These are phyloP conservation scores for Sisor rabdophorus DNA, from an alignment of 2,113 vertebrate genomes.

Conservation along the genomic window DNA sequence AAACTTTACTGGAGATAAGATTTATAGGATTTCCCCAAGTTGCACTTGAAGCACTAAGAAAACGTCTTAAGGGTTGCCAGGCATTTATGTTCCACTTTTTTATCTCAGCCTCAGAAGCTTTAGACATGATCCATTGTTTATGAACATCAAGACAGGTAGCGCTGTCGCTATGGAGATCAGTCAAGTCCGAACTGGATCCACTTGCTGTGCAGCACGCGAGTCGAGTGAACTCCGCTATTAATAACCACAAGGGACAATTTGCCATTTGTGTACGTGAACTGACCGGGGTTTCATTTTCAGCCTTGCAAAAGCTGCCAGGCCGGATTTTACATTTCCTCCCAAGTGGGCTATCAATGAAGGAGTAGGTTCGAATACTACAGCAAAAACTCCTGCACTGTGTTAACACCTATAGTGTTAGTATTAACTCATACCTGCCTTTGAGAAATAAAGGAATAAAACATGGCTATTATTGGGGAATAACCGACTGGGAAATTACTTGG, in stretches of 20 bases:
- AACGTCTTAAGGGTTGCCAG: not conserved
- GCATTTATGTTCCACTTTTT: conserved; percentile 23
- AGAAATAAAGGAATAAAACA: not conserved
- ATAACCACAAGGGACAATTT: conserved; percentile 64
- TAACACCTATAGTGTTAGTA: conserved; percentile 7
- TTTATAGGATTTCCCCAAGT: conserved; percentile 14
- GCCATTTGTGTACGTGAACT: conserved; percentile 64
- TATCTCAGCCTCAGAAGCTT: conserved; percentile 25
- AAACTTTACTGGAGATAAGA: conserved; percentile 9
- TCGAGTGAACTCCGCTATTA: conserved; percentile 63
- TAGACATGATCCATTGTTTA: conserved; percentile 55
- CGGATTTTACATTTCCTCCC: conserved; percentile 19
- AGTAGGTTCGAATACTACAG: not conserved
- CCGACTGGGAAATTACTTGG: too few relatives aligned
- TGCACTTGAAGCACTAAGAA: conserved; percentile 4
- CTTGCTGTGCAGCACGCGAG: conserved; percentile 63
- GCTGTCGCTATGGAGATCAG: conserved; percentile 56
- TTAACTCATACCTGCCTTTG: not conserved
- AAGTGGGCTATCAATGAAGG: conserved; percentile 15
- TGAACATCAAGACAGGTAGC: conserved; percentile 41
- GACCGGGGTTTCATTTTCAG: conserved; percentile 53
- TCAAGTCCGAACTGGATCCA: conserved; percentile 71
- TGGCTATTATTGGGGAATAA: not conserved
- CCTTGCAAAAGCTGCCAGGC: conserved; percentile 38
- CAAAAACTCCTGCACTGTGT: not conserved